Evolutionary conservation across 2,797 vertebrate species (phyloP).

Genomic region (Petrocephalus sullivani): DNA sequence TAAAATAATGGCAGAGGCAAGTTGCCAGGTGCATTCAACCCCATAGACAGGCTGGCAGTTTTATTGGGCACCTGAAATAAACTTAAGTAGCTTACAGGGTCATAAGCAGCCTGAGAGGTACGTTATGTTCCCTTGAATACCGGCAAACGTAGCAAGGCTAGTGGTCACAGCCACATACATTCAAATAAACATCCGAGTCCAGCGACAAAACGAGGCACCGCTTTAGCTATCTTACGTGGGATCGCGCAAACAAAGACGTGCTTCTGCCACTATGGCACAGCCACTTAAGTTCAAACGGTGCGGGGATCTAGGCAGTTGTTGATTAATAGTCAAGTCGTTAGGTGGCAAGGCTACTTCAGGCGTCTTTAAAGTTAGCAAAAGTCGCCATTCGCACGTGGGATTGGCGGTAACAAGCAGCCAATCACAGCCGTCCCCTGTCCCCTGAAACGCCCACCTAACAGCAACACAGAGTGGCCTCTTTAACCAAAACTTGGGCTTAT

Average conservation of each 20-base stretch:
- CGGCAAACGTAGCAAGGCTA: background rate
- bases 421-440: background rate
- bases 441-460: background rate
- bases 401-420: background rate
- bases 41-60: background rate
- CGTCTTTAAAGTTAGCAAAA: background rate
- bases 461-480: background rate
- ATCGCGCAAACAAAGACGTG: background rate
- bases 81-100: background rate
- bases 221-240: background rate
- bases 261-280: background rate
- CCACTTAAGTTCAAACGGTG: background rate
- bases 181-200: background rate
- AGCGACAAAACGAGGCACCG: background rate
- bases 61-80: background rate
- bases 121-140: background rate
- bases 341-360: background rate
- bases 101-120: background rate
- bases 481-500: background rate
- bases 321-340: background rate
- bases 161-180: background rate
- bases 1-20: background rate
- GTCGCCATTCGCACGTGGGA: background rate
- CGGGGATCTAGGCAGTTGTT: background rate
- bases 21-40: background rate